Percentiles rank a stretch among this genome's conserved stretches.
These are phyloP conservation scores for Oscheius sp. DNA, from an alignment of 2,888 invertebrate genomes.

Conservation along the genomic window DNA sequence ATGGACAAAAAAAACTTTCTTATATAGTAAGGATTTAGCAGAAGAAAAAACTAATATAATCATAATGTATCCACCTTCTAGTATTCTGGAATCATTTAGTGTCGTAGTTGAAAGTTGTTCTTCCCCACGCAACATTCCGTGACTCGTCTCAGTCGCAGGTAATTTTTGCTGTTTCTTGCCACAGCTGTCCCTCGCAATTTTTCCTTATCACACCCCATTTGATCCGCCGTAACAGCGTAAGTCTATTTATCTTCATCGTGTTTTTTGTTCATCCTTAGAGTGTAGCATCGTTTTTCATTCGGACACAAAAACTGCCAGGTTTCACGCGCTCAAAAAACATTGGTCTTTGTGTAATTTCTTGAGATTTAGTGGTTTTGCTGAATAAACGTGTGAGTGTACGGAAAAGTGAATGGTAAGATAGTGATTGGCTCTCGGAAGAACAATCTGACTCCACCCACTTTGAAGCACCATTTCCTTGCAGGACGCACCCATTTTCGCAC, in stretches of 20 bases:
- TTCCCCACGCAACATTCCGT: slow-evolving; percentile 28
- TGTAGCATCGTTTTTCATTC: background rate
- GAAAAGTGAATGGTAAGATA: no score
- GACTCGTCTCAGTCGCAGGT: slow-evolving; percentile 18
- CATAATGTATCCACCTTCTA: background rate
- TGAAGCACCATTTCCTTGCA: background rate
- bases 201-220: slow-evolving; percentile 29
- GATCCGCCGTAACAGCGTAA: slow-evolving; percentile 19
- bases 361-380: no score
- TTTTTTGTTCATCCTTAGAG: slow-evolving; percentile 1
- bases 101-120: background rate
- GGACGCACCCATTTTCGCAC: background rate
- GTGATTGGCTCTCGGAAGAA: background rate
- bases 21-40: no score
- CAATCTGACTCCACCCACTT: background rate
- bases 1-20: no score
- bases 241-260: slow-evolving; percentile 3
- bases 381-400: no score
- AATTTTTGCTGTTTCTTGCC: slow-evolving; percentile 24
- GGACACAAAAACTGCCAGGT: no score
- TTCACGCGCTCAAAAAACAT: no score
- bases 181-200: slow-evolving; percentile 29
- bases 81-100: background rate
- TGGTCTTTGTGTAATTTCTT: no score
- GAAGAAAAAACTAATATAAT: no score